Evolutionary conservation across 1,140 invertebrate species (phyloP).

Genomic region (Macrosteles quadrilineatus): DNA sequence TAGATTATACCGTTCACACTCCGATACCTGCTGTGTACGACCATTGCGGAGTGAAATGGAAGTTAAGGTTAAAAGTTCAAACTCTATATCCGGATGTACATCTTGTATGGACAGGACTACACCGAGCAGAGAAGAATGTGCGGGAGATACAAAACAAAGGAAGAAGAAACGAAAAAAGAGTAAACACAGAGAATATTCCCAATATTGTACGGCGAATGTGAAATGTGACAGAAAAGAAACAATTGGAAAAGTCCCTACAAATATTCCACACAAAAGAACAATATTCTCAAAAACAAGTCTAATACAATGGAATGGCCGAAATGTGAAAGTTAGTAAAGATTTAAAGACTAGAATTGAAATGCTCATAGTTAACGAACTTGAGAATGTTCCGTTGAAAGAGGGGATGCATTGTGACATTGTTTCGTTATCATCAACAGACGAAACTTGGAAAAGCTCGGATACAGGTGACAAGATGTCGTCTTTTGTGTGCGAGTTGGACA

Average conservation of each 20-base stretch:
- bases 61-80: neutral
- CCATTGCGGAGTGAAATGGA: too few relatives aligned
- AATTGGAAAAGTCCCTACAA: too few relatives aligned
- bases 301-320: neutral
- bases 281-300: slow-evolving; percentile 4
- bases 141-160: neutral
- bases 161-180: neutral
- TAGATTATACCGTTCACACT: neutral
- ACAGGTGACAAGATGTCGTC: slow-evolving; percentile 10
- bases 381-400: slow-evolving; percentile 18
- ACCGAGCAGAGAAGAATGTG: neutral
- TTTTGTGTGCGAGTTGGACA: slow-evolving; percentile 28
- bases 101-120: neutral
- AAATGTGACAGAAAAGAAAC: neutral
- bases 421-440: neutral
- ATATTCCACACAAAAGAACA: neutral
- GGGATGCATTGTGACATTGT: slow-evolving; percentile 16
- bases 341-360: slow-evolving; percentile 22
- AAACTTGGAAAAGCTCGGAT: neutral
- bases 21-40: slow-evolving; percentile 4
- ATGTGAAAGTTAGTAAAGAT: neutral
- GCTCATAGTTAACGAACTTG: slow-evolving; percentile 7
- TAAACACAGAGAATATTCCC: neutral
- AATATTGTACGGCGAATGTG: neutral
- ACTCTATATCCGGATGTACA: neutral